phyloP scores from a whole-genome alignment of 2,888 invertebrate genomes.

The Zelleria hepariella region DNA sequence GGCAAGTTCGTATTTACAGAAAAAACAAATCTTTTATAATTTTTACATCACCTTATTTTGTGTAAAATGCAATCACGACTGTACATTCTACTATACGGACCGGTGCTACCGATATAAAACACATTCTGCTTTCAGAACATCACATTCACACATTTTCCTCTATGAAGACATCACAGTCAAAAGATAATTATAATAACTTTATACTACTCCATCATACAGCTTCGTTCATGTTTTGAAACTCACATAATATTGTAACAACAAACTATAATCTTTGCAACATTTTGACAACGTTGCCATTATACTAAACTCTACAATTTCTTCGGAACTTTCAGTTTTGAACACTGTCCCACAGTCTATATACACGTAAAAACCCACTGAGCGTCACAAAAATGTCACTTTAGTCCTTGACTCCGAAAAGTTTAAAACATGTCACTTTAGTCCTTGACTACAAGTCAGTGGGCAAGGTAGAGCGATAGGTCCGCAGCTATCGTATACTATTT shows the following conservation, averaged over 20 bases:
- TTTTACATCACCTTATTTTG: neutral
- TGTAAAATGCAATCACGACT: neutral
- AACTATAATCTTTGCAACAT: neutral
- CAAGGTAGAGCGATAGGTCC: slow-evolving; percentile 21
- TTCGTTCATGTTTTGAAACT: slow-evolving; percentile 3
- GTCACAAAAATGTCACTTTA: neutral
- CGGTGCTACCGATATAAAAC: slow-evolving; percentile 28
- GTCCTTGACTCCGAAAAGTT: neutral
- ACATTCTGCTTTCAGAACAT: slow-evolving; percentile 25
- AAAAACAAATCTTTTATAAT: slow-evolving; percentile 22
- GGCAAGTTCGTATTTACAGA: slow-evolving; percentile 63
- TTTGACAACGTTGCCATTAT: neutral
- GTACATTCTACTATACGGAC: neutral
- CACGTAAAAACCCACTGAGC: neutral
- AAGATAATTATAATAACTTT: slow-evolving; percentile 19
- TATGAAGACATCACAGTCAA: slow-evolving; percentile 71
- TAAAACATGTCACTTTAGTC: slow-evolving; percentile 15
- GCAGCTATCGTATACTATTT: slow-evolving; percentile 60
- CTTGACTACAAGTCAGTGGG: slow-evolving; percentile 18
- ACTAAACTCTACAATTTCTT: neutral
- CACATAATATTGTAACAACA: too few species aligned
- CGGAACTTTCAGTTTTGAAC: neutral
- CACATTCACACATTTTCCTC: slow-evolving; percentile 50
- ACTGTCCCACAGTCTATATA: neutral
- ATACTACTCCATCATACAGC: slow-evolving; percentile 9